Base-by-base conservation (phyloP, 2,113 vertebrate genomes). In the Pygoscelis adeliae region DNA sequence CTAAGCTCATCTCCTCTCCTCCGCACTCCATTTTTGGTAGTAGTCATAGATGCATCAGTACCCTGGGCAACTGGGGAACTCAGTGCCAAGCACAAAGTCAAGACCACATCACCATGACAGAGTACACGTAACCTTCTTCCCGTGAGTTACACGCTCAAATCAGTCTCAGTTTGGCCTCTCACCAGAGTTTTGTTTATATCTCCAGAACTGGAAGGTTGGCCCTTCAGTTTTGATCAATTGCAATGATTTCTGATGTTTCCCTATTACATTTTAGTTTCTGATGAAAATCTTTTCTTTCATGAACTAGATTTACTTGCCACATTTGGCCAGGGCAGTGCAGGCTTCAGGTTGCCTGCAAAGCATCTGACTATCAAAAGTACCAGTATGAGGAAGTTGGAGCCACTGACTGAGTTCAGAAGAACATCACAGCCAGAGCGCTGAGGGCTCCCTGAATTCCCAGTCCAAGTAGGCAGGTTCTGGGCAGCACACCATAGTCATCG, bases 31-130 rank as follows among this genome's bases (percentile, higher is more conserved):
- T 16, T 73, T 91, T 66, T 74, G 40, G 46, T 10, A 66, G n/a
- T 36, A 66, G 76, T 19, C 5, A 14, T 9, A 62, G 71, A 71
- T 29, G 10, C 18, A 47, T 53, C 30, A 29, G 34, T 29, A 78
- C 7, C 18, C 15, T 7, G 30, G 26, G 30, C 65, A 83, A 61
- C 16, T 6, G 10, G 5, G 18, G 34, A 9, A n/a, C 61, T n/a
- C 47, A 3, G 55, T 11, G 49, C 30, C 84, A 83, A 80, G 56
- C 22, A 44, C 34, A 29, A 89, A 50, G 47, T 34, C 56, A 83
- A 56, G 47, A 47, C 15, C 15, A 27, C 0, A 0, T 23, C 6
- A 9, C 32, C 38, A 11, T 25, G 29, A 56, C 50, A 36, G 40
- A 46, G 40, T 1, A 56, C 22, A 46, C 0, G 0, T 26, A 36